Conservation (phyloP, 2,113 vertebrate genomes). For the Elephas maximus region DNA sequence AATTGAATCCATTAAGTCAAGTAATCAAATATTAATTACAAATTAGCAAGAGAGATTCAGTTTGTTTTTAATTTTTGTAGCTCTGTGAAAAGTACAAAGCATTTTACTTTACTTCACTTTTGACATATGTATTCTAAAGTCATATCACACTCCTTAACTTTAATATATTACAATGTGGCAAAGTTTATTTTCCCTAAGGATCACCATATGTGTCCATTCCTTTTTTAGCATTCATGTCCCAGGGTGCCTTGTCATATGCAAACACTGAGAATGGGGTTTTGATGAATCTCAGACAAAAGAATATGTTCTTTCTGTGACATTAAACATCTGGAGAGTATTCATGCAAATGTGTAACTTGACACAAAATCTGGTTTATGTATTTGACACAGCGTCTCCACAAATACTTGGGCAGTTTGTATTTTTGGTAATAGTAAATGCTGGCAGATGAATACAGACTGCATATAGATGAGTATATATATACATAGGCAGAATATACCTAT, state of each 20-base stretch:
- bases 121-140: constrained; percentile 54
- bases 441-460: constrained; percentile 4
- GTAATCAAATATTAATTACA: constrained; percentile 53
- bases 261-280: constrained; percentile 39
- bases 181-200: constrained; percentile 62
- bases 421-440: constrained; percentile 65
- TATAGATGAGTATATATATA: not conserved
- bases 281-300: constrained; percentile 48
- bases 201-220: constrained; percentile 39
- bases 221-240: constrained; percentile 17
- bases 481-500: not conserved
- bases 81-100: constrained; percentile 33
- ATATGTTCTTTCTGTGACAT: constrained; percentile 65
- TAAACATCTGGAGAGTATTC: constrained; percentile 72
- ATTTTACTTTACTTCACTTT: not conserved
- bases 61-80: not conserved
- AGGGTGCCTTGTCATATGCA: constrained; percentile 21
- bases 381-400: constrained; percentile 43
- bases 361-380: constrained; percentile 72
- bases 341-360: constrained; percentile 61
- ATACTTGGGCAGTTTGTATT: constrained; percentile 54
- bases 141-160: not conserved
- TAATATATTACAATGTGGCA: constrained; percentile 30
- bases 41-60: not conserved
- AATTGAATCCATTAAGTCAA: not conserved